Evolutionary conservation across 64 coral and sea anemone species (phyloP), one percentile per base, ranked within the genome.

Genomic region (Pocillopora verrucosa): DNA sequence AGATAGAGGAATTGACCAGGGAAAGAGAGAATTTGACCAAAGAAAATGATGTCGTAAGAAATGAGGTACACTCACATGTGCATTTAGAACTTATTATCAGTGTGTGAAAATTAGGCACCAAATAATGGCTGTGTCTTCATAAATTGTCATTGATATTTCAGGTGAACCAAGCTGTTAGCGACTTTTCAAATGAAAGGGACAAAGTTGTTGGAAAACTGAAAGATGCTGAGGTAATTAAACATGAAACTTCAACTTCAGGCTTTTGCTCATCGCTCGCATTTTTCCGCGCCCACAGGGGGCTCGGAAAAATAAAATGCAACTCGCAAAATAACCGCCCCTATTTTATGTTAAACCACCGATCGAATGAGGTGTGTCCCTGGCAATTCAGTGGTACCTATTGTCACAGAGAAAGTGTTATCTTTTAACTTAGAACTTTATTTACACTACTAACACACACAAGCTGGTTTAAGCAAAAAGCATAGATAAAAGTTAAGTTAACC

Each of bases 171-270:
- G 92, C 94, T 80, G 88, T 98, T 13, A 88, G 75, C 79, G 90
- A 89, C 16, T 98, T 98, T 77, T 86, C 93, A 60, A 91, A 92
- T 85, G 96, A 98, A 77, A 85, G 94, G 61, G 91, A 95, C 58
- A 89, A 91, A 83, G 92, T 98, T 74, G 74, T 93, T 10, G 86
- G 87, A 26, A 87, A 98, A 34, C 91, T 98, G 0, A 87, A 80
- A 72, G 58, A 91, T 67, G 91, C 93, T n/a, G 77, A 95, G 88
- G 96, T 98, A 92, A 78, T 75, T 36, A 51, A 51, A 51, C 41
- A 51, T 51, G 41, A 51, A 51, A 51, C 41, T 51, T 51, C 41
- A 51, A 51, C 41, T 51, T 51, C 1, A 51, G 41, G 41, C 41
- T 30, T 30, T 30, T 30, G 30, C 30, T 75, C 9, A 38, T 38